These are phyloP conservation scores for Drosophila mimica DNA, from an alignment of 2,888 invertebrate genomes.

Conservation along the genomic window DNA sequence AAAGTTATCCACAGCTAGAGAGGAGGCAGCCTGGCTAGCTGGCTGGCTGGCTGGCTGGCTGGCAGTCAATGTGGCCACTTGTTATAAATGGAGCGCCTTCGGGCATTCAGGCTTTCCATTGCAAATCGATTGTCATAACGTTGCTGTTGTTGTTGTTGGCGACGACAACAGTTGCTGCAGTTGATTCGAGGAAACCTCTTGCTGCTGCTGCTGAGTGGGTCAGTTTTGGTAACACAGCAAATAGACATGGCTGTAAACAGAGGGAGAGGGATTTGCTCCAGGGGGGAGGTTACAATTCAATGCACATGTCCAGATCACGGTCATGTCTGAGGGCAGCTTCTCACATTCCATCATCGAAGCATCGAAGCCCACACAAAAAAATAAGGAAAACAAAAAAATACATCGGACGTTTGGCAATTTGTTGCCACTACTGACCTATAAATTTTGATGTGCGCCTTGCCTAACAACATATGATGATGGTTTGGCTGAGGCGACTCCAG, in stretches of 20 bases:
- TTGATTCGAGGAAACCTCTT: constrained; percentile 25
- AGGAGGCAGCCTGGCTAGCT: constrained; percentile 15
- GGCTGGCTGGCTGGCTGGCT: background rate
- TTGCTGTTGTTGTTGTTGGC: constrained; percentile 35
- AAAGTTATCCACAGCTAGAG: constrained; percentile 47
- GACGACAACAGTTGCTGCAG: constrained; percentile 39
- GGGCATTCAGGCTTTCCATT: constrained; percentile 76
- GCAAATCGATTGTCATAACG: constrained; percentile 82
- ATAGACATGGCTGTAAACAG: constrained; percentile 12
- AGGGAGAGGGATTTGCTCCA: background rate
- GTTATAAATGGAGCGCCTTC: constrained; percentile 79
- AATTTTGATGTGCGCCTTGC: constrained; percentile 76
- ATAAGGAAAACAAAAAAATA: constrained; percentile 11
- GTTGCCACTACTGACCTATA: constrained; percentile 84
- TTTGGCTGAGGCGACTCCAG: constrained; percentile 42
- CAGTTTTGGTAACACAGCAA: constrained; percentile 35
- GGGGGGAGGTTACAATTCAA: constrained; percentile 17
- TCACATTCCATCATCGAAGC: constrained; percentile 53
- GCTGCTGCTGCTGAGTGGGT: constrained; percentile 45
- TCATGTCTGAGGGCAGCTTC: constrained; percentile 58
- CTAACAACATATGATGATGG: constrained; percentile 47
- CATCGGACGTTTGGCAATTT: constrained; percentile 65
- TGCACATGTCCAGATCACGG: constrained; percentile 56
- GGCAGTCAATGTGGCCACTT: constrained; percentile 67
- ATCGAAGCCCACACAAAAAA: constrained; percentile 29